Conservation (phyloP, 2,797 vertebrate species). For the Tachyglossus aculeatus region DNA sequence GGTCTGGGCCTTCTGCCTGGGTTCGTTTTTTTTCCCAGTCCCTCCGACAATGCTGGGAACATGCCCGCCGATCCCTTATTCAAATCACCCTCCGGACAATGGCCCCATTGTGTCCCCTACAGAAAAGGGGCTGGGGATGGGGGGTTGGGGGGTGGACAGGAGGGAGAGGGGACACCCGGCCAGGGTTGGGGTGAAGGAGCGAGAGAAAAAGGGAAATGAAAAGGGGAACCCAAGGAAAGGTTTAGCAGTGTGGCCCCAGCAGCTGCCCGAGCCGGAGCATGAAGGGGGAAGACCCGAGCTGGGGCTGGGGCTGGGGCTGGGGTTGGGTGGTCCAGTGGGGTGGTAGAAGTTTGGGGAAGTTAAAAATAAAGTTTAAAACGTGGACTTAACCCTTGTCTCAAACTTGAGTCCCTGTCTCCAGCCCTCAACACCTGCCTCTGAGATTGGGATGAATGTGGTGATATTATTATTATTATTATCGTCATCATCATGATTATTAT, state of each 20-base stretch:
- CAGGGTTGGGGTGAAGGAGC: slow-evolving; percentile 67
- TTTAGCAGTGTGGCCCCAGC: slow-evolving; percentile 89
- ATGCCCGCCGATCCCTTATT: slow-evolving; percentile 85
- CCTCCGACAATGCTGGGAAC: slow-evolving; percentile 86
- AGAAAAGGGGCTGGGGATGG: slow-evolving; percentile 69
- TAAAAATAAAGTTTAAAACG: background rate
- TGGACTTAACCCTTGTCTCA: background rate
- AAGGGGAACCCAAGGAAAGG: slow-evolving; percentile 84
- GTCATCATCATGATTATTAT: too few relatives aligned
- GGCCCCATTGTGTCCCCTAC: slow-evolving; percentile 85
- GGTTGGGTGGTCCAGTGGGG: background rate
- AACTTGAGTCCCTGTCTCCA: background rate
- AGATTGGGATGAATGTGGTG: too few relatives aligned
- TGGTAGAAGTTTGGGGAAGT: slow-evolving; percentile 22
- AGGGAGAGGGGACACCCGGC: slow-evolving; percentile 60
- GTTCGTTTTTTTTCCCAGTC: slow-evolving; percentile 77
- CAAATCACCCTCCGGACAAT: slow-evolving; percentile 89
- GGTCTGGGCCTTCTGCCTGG: slow-evolving; percentile 79
- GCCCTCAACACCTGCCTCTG: background rate
- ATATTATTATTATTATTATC: too few relatives aligned
- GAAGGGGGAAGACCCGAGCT: background rate
- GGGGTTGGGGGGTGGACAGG: slow-evolving; percentile 49
- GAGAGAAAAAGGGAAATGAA: slow-evolving; percentile 82
- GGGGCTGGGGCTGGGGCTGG: background rate
- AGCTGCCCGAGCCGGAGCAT: slow-evolving; percentile 81